These are phyloP conservation scores for Drosophila sproati DNA, from an alignment of 1,140 invertebrate species.

Conservation along the genomic window DNA sequence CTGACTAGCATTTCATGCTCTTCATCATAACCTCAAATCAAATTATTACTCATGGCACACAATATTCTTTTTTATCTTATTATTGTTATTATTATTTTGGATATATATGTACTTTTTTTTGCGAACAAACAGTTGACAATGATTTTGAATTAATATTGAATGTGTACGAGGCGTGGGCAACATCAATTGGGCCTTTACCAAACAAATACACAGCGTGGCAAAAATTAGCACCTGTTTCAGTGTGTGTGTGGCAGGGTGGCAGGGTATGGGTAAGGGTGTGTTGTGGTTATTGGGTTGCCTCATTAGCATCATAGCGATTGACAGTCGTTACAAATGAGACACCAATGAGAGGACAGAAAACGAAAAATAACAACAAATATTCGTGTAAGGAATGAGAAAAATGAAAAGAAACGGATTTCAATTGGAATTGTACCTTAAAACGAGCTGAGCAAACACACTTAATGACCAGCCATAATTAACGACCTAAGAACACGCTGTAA, in stretches of 20 bases:
- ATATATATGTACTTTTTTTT: background rate
- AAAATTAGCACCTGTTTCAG: background rate
- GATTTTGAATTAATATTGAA: conserved; percentile 2
- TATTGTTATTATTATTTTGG: conserved; percentile 16
- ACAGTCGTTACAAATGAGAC: conserved; percentile 43
- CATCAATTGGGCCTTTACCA: conserved; percentile 17
- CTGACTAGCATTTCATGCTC: background rate
- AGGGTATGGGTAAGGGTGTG: background rate
- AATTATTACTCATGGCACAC: conserved; percentile 6
- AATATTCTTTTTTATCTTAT: background rate
- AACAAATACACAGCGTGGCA: conserved; percentile 3
- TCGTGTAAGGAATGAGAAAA: background rate
- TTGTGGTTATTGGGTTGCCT: conserved; percentile 16
- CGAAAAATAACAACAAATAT: background rate
- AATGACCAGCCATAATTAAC: conserved; percentile 38
- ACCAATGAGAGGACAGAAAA: conserved; percentile 36
- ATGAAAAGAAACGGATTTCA: conserved; percentile 17
- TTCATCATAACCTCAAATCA: background rate
- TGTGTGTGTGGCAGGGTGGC: background rate
- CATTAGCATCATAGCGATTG: conserved; percentile 42
- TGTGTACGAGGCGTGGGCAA: conserved; percentile 11
- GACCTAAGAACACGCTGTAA: conserved; percentile 31
- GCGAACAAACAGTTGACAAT: background rate
- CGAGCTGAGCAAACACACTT: conserved; percentile 16
- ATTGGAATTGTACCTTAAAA: conserved; percentile 31